Evolutionary conservation across 2,113 vertebrate species (phyloP), one percentile per base, ranked within the genome.

Genomic region (Xenopus borealis): DNA sequence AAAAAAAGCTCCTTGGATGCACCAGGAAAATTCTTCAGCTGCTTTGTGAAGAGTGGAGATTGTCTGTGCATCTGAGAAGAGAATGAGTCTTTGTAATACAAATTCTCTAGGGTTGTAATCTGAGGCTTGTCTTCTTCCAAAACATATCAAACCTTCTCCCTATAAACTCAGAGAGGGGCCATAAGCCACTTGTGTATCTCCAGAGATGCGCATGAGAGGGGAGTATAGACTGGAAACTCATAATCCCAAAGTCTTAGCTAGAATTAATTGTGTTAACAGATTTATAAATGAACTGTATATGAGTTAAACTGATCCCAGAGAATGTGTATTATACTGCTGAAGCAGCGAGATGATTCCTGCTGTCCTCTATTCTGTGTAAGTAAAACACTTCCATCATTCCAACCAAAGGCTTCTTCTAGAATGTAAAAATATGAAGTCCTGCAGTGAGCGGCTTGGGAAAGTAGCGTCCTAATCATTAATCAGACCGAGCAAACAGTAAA

Each of bases 31-130:
- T 77, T 77, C 67, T 64, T 57, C 66, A 77, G 67, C 30, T 77
- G 74, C 59, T 77, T 77, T 77, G 67, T 77, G 30, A 47, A 50
- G 47, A 64, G 30, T 27, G 13, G 66, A 77, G 62, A 70, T 77
- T 77, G 59, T 70, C 74, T 77, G 61, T 46, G 33, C 46, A 30
- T 45, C 67, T 77, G 14, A 44, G 66, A 77, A 44, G 66, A 77
- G 66, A 77, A 77, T 70, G 61, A 44, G 67, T 16, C 74, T 77
- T 77, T 77, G 66, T 77, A 63, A 77, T 64, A 77, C 66, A 77
- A 77, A 77, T 77, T 77, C 74, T 77, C 66, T 8, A 64, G 59
- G 17, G 67, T 70, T 70, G 74, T 77, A 77, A 77, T 70, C 67
- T 77, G 67, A 77, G 59, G 67, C 47, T 70, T 70, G 67, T 69